A percentile compares a stretch with the other conserved stretches of the same genome.
Conservation (phyloP, 2,797 vertebrate genomes). For the Pseudochaenichthys georgianus region DNA sequence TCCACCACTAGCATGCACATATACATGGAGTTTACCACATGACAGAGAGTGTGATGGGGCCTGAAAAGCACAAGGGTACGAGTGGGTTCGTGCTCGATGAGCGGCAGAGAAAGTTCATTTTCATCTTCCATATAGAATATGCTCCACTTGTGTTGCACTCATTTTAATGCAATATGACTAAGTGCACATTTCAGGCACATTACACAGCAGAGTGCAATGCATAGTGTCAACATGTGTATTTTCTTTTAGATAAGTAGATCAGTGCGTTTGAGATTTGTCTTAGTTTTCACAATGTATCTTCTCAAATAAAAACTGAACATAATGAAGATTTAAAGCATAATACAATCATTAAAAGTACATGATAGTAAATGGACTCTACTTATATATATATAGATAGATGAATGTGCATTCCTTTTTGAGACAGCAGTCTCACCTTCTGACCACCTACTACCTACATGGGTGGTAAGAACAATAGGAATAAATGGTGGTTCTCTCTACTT, state of each 20-base stretch:
- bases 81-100: conserved; percentile 62
- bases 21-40: conserved; percentile 75
- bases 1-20: conserved; percentile 52
- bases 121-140: conserved; percentile 46
- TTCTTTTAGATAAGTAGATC: conserved; percentile 34
- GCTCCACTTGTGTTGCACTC: conserved; percentile 53
- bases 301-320: conserved; percentile 32
- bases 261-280: conserved; percentile 13
- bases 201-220: conserved; percentile 53
- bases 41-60: conserved; percentile 62
- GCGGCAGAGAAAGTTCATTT: conserved; percentile 57
- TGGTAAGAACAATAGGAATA: conserved; percentile 58
- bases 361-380: conserved; percentile 6
- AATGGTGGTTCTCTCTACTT: conserved; percentile 46
- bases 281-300: conserved; percentile 23
- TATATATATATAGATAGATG: conserved; percentile 1
- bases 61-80: conserved; percentile 62
- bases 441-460: not conserved
- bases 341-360: conserved; percentile 54
- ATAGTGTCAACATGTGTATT: conserved; percentile 35
- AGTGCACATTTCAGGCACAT: conserved; percentile 52
- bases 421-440: conserved; percentile 19
- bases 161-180: conserved; percentile 52
- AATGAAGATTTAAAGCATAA: conserved; percentile 42
- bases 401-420: conserved; percentile 35